phyloP scores from a whole-genome alignment of 2,113 vertebrate genomes.

The Loxodonta africana region DNA sequence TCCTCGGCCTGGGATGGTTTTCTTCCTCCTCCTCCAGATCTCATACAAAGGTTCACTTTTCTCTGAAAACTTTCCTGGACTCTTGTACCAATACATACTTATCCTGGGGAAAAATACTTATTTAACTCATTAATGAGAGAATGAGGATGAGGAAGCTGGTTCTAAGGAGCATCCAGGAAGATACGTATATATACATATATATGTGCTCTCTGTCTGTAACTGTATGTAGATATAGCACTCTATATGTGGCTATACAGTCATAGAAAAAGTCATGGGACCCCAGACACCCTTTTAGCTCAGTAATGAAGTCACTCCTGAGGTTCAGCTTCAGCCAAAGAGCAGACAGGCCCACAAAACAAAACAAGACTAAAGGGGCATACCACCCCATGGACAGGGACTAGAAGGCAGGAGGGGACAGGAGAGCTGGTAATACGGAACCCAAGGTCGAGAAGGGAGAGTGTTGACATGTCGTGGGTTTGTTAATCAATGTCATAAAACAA shows the following conservation, averaged over 20 bases:
- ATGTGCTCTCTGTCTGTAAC: background rate
- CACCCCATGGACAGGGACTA: too few relatives aligned
- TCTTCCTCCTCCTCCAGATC: background rate
- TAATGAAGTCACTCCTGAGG: too few relatives aligned
- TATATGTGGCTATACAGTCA: background rate
- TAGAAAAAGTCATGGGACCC: background rate
- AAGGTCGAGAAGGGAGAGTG: too few relatives aligned
- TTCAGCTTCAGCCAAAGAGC: too few relatives aligned
- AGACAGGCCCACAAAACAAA: too few relatives aligned
- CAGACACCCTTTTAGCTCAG: too few relatives aligned
- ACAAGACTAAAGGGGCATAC: too few relatives aligned
- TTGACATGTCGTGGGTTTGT: too few relatives aligned
- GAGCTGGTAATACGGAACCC: too few relatives aligned
- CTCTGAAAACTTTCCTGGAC: background rate
- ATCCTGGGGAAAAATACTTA: background rate
- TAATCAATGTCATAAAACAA: too few relatives aligned
- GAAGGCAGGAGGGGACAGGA: too few relatives aligned
- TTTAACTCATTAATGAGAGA: slow-evolving; percentile 36
- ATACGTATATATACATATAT: background rate
- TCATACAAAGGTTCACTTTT: background rate
- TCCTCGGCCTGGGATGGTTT: background rate
- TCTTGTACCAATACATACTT: slow-evolving; percentile 1
- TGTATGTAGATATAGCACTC: background rate
- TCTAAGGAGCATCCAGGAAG: slow-evolving; percentile 22
- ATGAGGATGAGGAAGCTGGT: background rate